Evolutionary conservation across 53 echinoderm and acorn worm genomes (phyloP).

Genomic region (Glandiceps talaboti): DNA sequence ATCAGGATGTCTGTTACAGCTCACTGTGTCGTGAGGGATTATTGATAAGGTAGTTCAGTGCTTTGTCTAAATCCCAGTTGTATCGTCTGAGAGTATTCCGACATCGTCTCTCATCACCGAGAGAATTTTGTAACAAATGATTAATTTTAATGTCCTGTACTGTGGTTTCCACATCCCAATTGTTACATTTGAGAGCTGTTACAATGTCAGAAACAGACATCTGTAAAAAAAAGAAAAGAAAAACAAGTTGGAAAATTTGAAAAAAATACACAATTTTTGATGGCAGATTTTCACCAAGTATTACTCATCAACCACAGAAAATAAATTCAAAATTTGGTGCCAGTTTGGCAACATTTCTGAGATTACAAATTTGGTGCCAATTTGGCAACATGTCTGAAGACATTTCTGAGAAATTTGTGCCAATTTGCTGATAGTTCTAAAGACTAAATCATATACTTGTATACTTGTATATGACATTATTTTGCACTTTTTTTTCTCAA

Average conservation of each 20-base stretch:
- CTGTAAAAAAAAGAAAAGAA: background rate
- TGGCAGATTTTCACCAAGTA: too few species aligned
- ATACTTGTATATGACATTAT: too few species aligned
- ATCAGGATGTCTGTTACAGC: background rate
- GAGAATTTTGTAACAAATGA: background rate
- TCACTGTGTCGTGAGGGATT: background rate
- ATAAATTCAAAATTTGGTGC: too few species aligned
- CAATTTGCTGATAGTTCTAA: too few species aligned
- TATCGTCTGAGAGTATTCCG: conserved; percentile 19
- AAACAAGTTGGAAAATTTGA: background rate
- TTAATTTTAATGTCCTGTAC: background rate
- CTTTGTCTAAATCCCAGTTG: conserved; percentile 24
- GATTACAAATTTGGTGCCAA: too few species aligned
- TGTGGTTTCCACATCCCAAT: background rate
- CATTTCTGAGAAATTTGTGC: too few species aligned
- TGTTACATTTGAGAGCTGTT: background rate
- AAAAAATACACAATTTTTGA: too few species aligned
- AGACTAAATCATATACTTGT: too few species aligned
- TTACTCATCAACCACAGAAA: too few species aligned
- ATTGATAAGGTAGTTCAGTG: background rate
- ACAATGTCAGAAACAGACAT: background rate
- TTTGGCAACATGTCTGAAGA: too few species aligned
- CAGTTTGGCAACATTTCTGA: too few species aligned
- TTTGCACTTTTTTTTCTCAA: too few species aligned
- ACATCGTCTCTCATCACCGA: conserved; percentile 15